Evolutionary conservation across 1,140 invertebrate genomes (phyloP).

Genomic region (Anagrus nilaparvatae): DNA sequence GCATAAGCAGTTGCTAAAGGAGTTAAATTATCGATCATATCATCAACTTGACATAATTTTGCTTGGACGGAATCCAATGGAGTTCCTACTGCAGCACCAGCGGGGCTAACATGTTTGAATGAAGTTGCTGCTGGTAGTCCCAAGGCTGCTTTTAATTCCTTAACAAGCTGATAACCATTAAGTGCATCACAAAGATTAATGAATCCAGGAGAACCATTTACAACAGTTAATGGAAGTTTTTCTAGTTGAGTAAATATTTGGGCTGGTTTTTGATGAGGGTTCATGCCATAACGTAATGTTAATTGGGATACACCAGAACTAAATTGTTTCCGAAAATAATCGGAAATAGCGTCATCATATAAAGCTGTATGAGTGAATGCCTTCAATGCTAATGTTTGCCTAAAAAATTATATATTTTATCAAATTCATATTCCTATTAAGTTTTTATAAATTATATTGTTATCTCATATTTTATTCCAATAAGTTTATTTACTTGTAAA

Average conservation of each 20-base stretch:
- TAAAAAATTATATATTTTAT: no score
- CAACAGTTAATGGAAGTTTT: constrained; percentile 75
- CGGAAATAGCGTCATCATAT: constrained; percentile 89
- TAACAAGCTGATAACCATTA: constrained; percentile 94
- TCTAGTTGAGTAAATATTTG: constrained; percentile 78
- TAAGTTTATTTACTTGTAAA: neutral
- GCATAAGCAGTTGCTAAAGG: constrained; percentile 93
- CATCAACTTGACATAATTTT: constrained; percentile 88
- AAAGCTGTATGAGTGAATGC: constrained; percentile 93
- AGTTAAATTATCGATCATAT: constrained; percentile 63
- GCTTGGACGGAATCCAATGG: constrained; percentile 66
- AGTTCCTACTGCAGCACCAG: constrained; percentile 84
- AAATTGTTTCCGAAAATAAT: constrained; percentile 91
- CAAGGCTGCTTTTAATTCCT: constrained; percentile 72
- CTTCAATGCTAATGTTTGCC: constrained; percentile 70
- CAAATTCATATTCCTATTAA: no score
- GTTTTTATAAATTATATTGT: no score
- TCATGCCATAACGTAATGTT: constrained; percentile 91
- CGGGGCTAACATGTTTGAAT: constrained; percentile 96
- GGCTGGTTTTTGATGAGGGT: constrained; percentile 95
- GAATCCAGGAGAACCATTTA: constrained; percentile 94
- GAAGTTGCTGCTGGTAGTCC: constrained; percentile 86
- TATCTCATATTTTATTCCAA: neutral
- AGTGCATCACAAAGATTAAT: constrained; percentile 97
- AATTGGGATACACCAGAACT: constrained; percentile 68